Evolutionary conservation across 1,140 invertebrate species (phyloP).

Genomic region (Drosophila lacertosa): DNA sequence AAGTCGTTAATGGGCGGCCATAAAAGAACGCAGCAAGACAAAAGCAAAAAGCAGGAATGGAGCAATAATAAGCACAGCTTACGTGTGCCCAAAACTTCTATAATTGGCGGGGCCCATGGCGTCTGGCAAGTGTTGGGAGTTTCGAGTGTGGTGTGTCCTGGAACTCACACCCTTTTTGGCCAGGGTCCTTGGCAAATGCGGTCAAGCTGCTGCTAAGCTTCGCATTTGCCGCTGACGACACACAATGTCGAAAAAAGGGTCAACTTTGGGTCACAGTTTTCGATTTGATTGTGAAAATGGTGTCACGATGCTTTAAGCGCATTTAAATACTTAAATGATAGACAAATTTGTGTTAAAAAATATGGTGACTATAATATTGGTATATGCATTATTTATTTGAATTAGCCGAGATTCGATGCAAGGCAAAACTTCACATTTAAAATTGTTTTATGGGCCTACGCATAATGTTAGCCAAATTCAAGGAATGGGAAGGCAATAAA

Average conservation of each 20-base stretch:
- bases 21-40: conserved; percentile 41
- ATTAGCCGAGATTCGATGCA: no score
- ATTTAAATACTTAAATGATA: conserved; percentile 50
- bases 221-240: conserved; percentile 29
- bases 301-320: conserved; percentile 69
- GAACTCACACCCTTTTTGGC: background rate
- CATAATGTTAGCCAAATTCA: conserved; percentile 12
- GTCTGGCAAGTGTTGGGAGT: conserved; percentile 3
- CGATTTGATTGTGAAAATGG: conserved; percentile 62
- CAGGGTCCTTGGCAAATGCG: conserved; percentile 19
- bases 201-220: conserved; percentile 49
- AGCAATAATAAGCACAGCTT: conserved; percentile 62
- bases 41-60: conserved; percentile 37
- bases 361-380: no score
- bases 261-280: conserved; percentile 33
- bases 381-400: no score
- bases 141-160: background rate
- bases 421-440: background rate
- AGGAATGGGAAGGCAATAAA: conserved; percentile 39
- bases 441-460: conserved; percentile 4
- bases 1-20: conserved; percentile 63
- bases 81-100: conserved; percentile 22
- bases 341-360: conserved; percentile 1
- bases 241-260: conserved; percentile 51
- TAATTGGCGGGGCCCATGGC: conserved; percentile 29